Conservation (phyloP, 2,888 invertebrate genomes). For the Chymomyza caudatula region DNA sequence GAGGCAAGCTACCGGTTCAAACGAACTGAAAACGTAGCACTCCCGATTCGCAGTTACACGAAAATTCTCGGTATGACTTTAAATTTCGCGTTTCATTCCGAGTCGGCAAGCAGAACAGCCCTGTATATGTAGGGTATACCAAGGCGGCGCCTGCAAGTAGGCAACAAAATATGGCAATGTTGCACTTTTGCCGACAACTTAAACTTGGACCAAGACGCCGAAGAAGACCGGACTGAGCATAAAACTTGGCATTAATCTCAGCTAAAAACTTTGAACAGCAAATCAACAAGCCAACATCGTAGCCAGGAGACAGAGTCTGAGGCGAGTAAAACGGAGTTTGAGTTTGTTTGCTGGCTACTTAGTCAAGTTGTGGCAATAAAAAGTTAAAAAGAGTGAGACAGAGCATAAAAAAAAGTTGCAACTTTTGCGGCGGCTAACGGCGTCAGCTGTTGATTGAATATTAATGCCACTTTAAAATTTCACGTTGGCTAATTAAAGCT, state of each 20-base stretch:
- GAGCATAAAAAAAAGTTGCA: constrained; percentile 31
- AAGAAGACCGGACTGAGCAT: no score
- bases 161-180: neutral
- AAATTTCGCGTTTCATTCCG: no score
- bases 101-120: no score
- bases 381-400: neutral
- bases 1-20: no score
- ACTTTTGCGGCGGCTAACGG: neutral
- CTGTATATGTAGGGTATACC: no score
- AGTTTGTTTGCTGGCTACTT: neutral
- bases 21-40: no score
- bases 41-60: no score
- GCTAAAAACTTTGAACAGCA: neutral
- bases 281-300: neutral
- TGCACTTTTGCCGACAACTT: neutral
- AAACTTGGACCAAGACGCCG: no score
- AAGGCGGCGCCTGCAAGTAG: neutral
- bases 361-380: constrained; percentile 32
- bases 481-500: constrained; percentile 51
- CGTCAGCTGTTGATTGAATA: constrained; percentile 66
- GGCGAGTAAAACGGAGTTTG: neutral
- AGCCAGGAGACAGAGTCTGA: no score
- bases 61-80: no score
- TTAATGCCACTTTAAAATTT: constrained; percentile 43
- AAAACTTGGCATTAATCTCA: constrained; percentile 49